Percentiles rank a stretch among this genome's conserved stretches.
These are phyloP conservation scores for Rhynchonema sp. DNA, from an alignment of 2,888 invertebrate genomes.

Conservation along the genomic window DNA sequence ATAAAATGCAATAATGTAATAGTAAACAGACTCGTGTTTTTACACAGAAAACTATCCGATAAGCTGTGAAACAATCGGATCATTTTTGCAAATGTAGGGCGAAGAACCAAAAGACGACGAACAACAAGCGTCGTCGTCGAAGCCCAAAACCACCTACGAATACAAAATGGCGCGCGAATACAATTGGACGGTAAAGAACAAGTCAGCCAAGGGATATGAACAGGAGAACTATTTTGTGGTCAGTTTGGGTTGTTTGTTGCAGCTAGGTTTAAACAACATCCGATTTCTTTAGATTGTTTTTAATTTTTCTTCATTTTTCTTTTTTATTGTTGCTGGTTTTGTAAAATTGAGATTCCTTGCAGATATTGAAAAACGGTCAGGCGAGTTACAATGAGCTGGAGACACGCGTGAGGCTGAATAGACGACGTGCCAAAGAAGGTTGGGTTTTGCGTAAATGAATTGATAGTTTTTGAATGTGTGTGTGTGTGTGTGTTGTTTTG, in stretches of 20 bases:
- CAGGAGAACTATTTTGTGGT: conserved; percentile 35
- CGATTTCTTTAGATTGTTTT: not conserved
- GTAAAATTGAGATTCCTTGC: no score
- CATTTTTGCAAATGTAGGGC: no score
- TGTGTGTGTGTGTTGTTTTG: not conserved
- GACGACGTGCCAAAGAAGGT: conserved; percentile 28
- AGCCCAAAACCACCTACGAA: conserved; percentile 51
- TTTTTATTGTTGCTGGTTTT: not conserved
- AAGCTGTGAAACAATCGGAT: no score
- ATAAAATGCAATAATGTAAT: not conserved
- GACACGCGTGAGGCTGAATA: conserved; percentile 30
- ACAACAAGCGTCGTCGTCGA: not conserved
- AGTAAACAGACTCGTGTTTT: no score
- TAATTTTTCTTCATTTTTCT: not conserved
- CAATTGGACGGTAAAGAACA: conserved; percentile 94
- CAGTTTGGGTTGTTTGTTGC: not conserved
- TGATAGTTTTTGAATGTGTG: not conserved
- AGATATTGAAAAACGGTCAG: conserved; percentile 16
- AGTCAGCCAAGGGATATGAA: conserved; percentile 32
- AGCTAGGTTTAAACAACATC: no score
- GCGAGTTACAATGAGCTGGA: conserved; percentile 36
- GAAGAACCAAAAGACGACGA: not conserved
- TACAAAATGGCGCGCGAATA: conserved; percentile 94
- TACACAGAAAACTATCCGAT: no score
- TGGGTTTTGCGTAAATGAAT: conserved; percentile 24